Base-by-base conservation (phyloP, 2,888 invertebrate species). In the Mythimna pallens region DNA sequence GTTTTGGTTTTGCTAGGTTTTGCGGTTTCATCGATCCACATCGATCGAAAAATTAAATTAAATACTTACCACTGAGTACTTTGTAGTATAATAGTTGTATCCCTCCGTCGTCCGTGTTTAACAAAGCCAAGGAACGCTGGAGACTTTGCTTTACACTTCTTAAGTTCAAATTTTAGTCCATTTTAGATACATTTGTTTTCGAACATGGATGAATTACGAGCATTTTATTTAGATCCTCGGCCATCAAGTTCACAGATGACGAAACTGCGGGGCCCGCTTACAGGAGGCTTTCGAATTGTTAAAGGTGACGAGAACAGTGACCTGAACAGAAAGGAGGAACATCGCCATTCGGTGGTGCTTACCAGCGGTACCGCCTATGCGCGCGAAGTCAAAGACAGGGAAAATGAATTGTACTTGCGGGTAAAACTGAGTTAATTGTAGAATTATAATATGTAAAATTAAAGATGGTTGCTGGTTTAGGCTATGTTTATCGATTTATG, bases 301-400 rank as follows among this genome's bases (percentile, higher is more conserved):
- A 92, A 92, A 85, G 87, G 93, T 55, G 91, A 95, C 78, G 81
- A 87, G 9, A 79, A 88, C 47, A 86, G 90, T 65, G 88, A 91
- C 30, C 78, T 94, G 43, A 90, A 91, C 78, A 91, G 94, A 69
- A 90, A 88, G 55, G 92, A 92, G 74, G 93, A 93, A 71, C 95
- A 95, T 80, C 93, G 94, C 0, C 91, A 88, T 52, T 90, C 94
- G 7, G 87, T 91, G 30, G 76, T 93, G 34, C 82, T 50, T n/a
- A 6, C 89, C 17, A 89, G 87, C 71, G 95, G 95, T 14, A 94
- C 92, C 0, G 93, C 93, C 72, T 95, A 95, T 78, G 93, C 93
- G 4, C 89, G 89, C n/a, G 93, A 92, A 87, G 86, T 94, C 25
- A 92, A 91, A 68, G 82, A 90, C 22, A 89, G 84, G 62, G 96